Conservation (phyloP, 1,140 invertebrate genomes). For the Aphidius gifuensis region DNA sequence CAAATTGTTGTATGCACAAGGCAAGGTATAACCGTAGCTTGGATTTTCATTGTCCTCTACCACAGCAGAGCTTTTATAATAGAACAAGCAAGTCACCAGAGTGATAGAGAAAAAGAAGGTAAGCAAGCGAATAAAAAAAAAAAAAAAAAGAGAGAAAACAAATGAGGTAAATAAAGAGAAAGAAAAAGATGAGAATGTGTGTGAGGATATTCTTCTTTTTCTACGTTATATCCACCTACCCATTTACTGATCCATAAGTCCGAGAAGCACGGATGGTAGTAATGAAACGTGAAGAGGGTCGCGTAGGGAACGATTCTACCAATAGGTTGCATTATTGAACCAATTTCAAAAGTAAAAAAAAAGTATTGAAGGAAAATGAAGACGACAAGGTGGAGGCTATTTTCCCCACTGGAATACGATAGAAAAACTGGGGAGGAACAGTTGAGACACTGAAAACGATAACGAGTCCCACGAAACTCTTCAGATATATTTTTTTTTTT, state of each 20-base stretch:
- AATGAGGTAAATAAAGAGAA: too few relatives aligned
- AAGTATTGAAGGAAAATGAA: too few relatives aligned
- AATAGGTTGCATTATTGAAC: slow-evolving; percentile 27
- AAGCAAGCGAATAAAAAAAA: background rate
- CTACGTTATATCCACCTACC: background rate
- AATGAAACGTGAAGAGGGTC: slow-evolving; percentile 27
- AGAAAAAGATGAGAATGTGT: background rate
- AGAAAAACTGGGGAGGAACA: background rate
- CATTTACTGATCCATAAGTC: slow-evolving; percentile 6
- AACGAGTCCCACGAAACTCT: slow-evolving; percentile 11
- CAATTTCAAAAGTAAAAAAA: background rate
- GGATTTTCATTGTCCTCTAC: slow-evolving; percentile 32
- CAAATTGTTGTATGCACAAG: slow-evolving; percentile 37
- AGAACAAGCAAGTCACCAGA: slow-evolving; percentile 21
- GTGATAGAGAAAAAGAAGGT: background rate
- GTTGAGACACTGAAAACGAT: background rate
- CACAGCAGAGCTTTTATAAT: slow-evolving; percentile 23
- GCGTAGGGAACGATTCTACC: slow-evolving; percentile 20
- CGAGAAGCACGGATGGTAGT: slow-evolving; percentile 7
- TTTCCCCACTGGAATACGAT: slow-evolving; percentile 4
- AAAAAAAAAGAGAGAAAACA: too few relatives aligned
- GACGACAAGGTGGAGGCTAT: background rate
- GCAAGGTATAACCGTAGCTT: slow-evolving; percentile 25
- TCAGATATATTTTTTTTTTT: too few relatives aligned
- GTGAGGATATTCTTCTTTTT: background rate